Base-by-base conservation (phyloP, 2,888 invertebrate genomes). In the Villa cingulata region DNA sequence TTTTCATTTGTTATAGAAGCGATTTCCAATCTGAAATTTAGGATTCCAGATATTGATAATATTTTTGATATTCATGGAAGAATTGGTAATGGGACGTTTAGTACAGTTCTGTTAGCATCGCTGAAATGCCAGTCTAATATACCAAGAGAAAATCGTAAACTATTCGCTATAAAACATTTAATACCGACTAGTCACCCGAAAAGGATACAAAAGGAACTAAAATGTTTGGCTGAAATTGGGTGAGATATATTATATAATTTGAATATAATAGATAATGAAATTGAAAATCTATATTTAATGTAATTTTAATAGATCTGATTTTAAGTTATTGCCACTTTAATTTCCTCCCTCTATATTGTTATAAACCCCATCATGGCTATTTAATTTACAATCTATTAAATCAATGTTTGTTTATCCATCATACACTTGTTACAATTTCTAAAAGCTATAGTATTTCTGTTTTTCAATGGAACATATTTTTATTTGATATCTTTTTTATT, bases 41-140 rank as follows among this genome's bases (percentile, higher is more conserved):
- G 63, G 49, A 68, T 84, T 50, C 84, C 84, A 27, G 71, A 74
- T 54, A 62, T 84, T 54, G 74, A 74, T 38, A 73, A 75, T 53
- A 71, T 78, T 53, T 83, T 84, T 60, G 70, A 78, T 54, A 70
- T 85, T 34, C 79, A 81, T 62, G 74, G 74, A 37, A 82, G 84
- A 59, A 80, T 86, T 56, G 86, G 86, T 0, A 81, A 83, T 70
- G 90, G 90, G 17, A 87, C 90, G 3, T 91, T 91, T 61, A 90
- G 90, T 63, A 83, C 83, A 1, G 91, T 91, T 20, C 86, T 83
- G 59, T 68, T 88, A 57, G 90, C 85, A 2, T 79, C 80, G 3
- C 65, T 86, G 45, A 65, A 48, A 39, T n/a, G 43, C 20, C 20
- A 77, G 76, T 62, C 41, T 49, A 56, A 54, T 68, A 57, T 74